A percentile compares a stretch with the other conserved stretches of the same genome.
phyloP scores from a whole-genome alignment of 2,888 invertebrate species.

The Lithosia quadra region DNA sequence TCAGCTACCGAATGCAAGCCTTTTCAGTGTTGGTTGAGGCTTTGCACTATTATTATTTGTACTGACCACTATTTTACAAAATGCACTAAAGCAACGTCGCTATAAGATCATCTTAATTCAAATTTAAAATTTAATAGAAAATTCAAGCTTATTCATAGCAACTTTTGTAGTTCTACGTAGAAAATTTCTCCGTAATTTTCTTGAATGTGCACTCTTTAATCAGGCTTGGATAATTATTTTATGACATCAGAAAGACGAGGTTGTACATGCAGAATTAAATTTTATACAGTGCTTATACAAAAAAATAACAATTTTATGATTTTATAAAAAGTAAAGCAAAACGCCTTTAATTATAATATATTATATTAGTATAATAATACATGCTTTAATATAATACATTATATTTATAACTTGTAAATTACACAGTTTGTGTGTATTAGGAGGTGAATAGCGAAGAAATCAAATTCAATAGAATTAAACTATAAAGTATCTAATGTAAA shows the following conservation, averaged over 20 bases:
- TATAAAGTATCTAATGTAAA: too few relatives aligned
- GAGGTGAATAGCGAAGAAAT: not conserved
- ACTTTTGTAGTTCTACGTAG: slow-evolving; percentile 69
- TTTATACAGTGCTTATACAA: not conserved
- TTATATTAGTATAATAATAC: not conserved
- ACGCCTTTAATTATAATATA: not conserved
- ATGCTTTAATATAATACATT: not conserved
- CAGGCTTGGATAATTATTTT: slow-evolving; percentile 56
- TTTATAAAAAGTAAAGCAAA: not conserved
- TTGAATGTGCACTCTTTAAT: slow-evolving; percentile 70
- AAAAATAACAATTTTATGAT: not conserved
- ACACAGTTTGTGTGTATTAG: not conserved
- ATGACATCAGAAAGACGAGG: slow-evolving; percentile 45
- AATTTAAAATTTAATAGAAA: slow-evolving; percentile 81
- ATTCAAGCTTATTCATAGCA: slow-evolving; percentile 71
- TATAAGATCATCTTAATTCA: slow-evolving; percentile 81
- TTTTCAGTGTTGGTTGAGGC: too few relatives aligned
- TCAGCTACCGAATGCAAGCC: too few relatives aligned
- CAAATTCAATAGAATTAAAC: not conserved
- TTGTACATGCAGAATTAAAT: not conserved
- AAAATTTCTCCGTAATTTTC: slow-evolving; percentile 73
- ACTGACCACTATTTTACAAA: slow-evolving; percentile 69
- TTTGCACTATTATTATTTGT: slow-evolving; percentile 36
- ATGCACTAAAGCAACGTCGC: slow-evolving; percentile 75
- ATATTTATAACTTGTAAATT: not conserved